Evolutionary conservation across 2,888 invertebrate genomes (phyloP).

Genomic region (Lasioglossum villosulum): DNA sequence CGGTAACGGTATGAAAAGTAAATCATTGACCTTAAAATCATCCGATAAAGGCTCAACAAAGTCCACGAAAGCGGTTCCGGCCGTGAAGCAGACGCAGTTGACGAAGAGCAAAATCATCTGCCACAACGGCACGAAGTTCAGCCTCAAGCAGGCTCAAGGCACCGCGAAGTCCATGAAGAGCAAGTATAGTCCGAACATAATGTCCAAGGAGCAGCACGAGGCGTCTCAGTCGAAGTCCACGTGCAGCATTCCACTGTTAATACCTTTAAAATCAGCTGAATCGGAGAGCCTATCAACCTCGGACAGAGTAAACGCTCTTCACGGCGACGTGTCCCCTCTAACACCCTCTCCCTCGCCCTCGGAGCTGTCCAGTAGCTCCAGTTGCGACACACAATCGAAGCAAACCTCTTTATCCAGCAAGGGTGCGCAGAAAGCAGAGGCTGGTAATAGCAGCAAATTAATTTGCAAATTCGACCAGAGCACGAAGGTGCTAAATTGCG

Average conservation of each 20-base stretch:
- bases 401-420: slow-evolving; percentile 18
- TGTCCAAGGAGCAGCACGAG: slow-evolving; percentile 1
- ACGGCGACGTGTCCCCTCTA: slow-evolving; percentile 46
- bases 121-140: slow-evolving; percentile 73
- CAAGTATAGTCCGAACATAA: neutral
- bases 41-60: slow-evolving; percentile 2
- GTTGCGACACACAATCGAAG: slow-evolving; percentile 56
- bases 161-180: neutral
- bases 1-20: slow-evolving; percentile 41
- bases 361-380: slow-evolving; percentile 64
- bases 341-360: slow-evolving; percentile 67
- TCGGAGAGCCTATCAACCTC: slow-evolving; percentile 26
- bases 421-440: slow-evolving; percentile 12
- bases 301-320: slow-evolving; percentile 25
- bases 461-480: neutral
- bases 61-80: neutral
- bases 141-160: slow-evolving; percentile 58
- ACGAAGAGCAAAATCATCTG: slow-evolving; percentile 61
- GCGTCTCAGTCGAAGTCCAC: neutral
- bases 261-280: slow-evolving; percentile 20
- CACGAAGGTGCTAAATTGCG: neutral
- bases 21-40: slow-evolving; percentile 21
- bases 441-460: neutral
- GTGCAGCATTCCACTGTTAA: slow-evolving; percentile 28
- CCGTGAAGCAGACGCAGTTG: neutral